Conservation (phyloP, 2,113 vertebrate genomes). For the Eidolon helvum region DNA sequence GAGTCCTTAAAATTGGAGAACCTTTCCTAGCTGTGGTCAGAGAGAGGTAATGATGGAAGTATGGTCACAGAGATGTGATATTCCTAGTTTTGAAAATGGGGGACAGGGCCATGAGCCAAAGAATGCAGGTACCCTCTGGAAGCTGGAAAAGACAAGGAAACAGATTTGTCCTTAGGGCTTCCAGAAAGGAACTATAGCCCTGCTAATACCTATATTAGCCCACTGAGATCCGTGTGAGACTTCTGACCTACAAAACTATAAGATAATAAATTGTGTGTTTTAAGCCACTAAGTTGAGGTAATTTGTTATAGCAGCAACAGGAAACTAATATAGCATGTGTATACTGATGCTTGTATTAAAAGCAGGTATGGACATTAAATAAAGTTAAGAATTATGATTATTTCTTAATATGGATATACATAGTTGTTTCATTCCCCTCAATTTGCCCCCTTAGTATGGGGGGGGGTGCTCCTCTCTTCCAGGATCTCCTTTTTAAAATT, state of each 20-base stretch:
- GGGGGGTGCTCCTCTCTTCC: background rate
- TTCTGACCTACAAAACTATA: background rate
- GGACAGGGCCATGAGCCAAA: background rate
- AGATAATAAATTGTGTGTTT: background rate
- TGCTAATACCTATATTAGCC: background rate
- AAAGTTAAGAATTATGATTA: background rate
- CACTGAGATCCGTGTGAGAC: background rate
- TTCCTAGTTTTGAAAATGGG: background rate
- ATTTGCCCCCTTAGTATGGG: background rate
- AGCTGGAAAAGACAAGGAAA: background rate
- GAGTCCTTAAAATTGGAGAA: background rate
- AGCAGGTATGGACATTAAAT: background rate
- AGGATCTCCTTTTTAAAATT: background rate
- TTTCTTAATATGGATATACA: background rate
- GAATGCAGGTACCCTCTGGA: background rate
- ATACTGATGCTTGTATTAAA: background rate
- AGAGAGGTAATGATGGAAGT: background rate
- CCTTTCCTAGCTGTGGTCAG: background rate
- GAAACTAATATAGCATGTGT: background rate
- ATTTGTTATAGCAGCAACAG: conserved; percentile 1
- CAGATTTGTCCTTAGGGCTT: background rate
- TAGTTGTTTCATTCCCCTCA: background rate
- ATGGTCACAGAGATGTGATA: background rate
- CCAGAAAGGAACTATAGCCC: background rate
- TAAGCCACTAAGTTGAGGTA: background rate